These are phyloP conservation scores for Nyleta sp. DNA, from an alignment of 2,888 invertebrate species.

Conservation along the genomic window DNA sequence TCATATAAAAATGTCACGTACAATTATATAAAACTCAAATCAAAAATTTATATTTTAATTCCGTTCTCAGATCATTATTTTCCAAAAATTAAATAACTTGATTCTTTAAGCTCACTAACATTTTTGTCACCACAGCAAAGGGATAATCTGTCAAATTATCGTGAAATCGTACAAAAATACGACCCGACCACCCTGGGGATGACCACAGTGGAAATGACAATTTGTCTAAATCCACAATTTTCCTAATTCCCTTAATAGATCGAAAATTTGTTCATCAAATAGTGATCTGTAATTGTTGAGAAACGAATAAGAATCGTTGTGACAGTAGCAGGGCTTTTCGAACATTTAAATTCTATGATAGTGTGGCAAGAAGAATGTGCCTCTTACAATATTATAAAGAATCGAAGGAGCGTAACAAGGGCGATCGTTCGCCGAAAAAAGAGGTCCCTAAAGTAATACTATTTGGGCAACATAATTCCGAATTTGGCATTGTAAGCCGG, in stretches of 20 bases:
- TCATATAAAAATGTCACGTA: neutral
- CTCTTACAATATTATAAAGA: constrained; percentile 70
- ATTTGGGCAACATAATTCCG: constrained; percentile 58
- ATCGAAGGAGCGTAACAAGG: constrained; percentile 66
- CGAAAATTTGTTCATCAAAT: constrained; percentile 41
- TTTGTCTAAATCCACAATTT: constrained; percentile 31
- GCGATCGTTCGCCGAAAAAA: constrained; percentile 63
- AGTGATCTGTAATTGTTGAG: constrained; percentile 22
- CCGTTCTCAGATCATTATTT: too few species aligned
- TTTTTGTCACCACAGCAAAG: constrained; percentile 13
- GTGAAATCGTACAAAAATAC: constrained; percentile 28
- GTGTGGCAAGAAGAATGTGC: constrained; percentile 69
- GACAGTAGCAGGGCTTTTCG: constrained; percentile 42
- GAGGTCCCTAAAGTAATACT: constrained; percentile 55
- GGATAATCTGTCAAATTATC: constrained; percentile 27
- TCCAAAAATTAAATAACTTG: constrained; percentile 10
- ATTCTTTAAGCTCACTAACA: constrained; percentile 43
- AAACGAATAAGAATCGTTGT: constrained; percentile 33
- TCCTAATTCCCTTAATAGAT: constrained; percentile 49
- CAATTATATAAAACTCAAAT: too few species aligned
- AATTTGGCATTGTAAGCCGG: constrained; percentile 64
- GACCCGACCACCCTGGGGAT: constrained; percentile 42
- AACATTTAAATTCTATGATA: constrained; percentile 50
- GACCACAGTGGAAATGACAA: constrained; percentile 24
- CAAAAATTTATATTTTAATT: too few species aligned